Base-by-base conservation (phyloP, 2,797 vertebrate genomes). In the Notolepis coatsorum region DNA sequence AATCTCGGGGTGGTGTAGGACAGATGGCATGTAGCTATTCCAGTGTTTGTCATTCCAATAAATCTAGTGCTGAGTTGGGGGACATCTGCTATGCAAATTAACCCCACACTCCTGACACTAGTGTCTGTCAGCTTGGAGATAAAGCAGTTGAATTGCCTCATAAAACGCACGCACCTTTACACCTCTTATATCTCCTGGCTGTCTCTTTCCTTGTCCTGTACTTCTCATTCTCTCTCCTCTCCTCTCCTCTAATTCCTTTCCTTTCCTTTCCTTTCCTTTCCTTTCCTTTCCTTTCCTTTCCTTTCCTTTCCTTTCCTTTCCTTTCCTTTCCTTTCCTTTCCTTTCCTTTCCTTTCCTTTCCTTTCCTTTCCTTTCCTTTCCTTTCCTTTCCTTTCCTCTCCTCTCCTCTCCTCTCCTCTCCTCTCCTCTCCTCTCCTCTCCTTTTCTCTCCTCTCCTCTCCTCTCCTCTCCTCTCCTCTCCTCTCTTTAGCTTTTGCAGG, bases 71-170 rank as follows among this genome's bases (percentile, higher is more conserved):
- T 42, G 51, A 13, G 41, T 68, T 54, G 46, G 18, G 63, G 60
- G 89, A 84, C 89, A 88, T 84, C 85, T 91, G 82, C 84, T 84
- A 71, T 73, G 79, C 73, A 85, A 80, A 83, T 86, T 59, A 63
- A 38, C 41, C 72, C 74, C 61, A 4, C 77, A 73, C 80, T 82
- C 55, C 72, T 80, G 88, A 86, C 80, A 78, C 81, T 71, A 67
- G 54, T 62, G 61, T 71, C 64, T 59, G 53, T 80, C 75, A 65
- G 62, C 51, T 21, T 35, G 8, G 23, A 66, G 58, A 80, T 59
- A 17, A 71, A 77, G 58, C 74, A 73, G 71, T 56, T 56, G 38
- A 39, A 51, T 75, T 54, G 61, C 67, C 63, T 82, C 68, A 67
- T 74, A 48, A 38, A 49, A 48, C n/a, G n/a, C n/a, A n/a, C n/a